A percentile compares a stretch with the other conserved stretches of the same genome.
Evolutionary conservation across 2,888 invertebrate genomes (phyloP).

Genomic region (Drosophila nr. fundita): DNA sequence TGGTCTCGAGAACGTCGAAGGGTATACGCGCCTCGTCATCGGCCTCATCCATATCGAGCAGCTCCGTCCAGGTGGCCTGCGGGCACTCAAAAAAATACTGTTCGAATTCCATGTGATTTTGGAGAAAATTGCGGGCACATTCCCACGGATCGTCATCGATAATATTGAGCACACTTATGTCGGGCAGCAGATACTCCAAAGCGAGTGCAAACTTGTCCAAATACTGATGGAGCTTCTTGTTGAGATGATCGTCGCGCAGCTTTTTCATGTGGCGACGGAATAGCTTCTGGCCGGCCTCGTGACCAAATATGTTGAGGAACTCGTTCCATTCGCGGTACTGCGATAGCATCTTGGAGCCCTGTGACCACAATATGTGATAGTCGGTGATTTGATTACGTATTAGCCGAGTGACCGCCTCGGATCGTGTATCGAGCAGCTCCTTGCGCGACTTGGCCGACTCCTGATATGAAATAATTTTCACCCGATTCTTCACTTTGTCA

Average conservation of each 20-base stretch:
- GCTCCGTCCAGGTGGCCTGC: slow-evolving; percentile 91
- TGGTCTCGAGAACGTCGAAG: slow-evolving; percentile 95
- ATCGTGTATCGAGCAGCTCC: slow-evolving; percentile 95
- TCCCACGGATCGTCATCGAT: slow-evolving; percentile 92
- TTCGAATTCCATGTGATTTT: slow-evolving; percentile 96
- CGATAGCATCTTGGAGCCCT: slow-evolving; percentile 93
- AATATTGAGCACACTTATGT: slow-evolving; percentile 88
- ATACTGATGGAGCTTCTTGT: slow-evolving; percentile 90
- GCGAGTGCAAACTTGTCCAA: slow-evolving; percentile 91
- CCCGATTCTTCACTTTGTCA: slow-evolving; percentile 91
- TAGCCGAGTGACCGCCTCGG: slow-evolving; percentile 94
- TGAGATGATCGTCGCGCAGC: slow-evolving; percentile 92
- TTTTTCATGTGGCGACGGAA: slow-evolving; percentile 92
- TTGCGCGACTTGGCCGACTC: slow-evolving; percentile 95
- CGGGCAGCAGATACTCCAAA: slow-evolving; percentile 91
- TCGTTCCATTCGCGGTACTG: slow-evolving; percentile 95
- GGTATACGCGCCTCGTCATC: slow-evolving; percentile 92
- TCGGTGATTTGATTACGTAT: slow-evolving; percentile 93
- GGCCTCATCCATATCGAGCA: slow-evolving; percentile 87
- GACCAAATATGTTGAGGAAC: slow-evolving; percentile 95
- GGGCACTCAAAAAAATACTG: slow-evolving; percentile 95
- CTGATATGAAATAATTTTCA: slow-evolving; percentile 89
- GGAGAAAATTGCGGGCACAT: slow-evolving; percentile 93
- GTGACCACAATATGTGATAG: slow-evolving; percentile 94
- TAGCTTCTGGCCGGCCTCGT: slow-evolving; percentile 91